phyloP scores from a whole-genome alignment of 2,888 invertebrate genomes.

The Ethmia dodecea region DNA sequence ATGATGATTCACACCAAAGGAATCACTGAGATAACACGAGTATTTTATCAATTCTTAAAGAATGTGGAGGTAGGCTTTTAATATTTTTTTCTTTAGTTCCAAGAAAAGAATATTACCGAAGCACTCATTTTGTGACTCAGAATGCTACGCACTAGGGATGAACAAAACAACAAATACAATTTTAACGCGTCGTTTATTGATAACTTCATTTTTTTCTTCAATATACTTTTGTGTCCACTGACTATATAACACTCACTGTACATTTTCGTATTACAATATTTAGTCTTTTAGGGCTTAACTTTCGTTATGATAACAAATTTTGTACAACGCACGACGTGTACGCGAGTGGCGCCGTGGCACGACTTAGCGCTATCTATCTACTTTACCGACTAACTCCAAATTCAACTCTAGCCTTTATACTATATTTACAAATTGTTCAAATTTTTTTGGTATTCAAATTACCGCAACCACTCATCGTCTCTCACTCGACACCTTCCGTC shows the following conservation, averaged over 20 bases:
- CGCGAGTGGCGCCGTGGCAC: slow-evolving; percentile 68
- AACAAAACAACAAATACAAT: slow-evolving; percentile 66
- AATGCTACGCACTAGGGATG: too few relatives aligned
- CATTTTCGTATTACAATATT: slow-evolving; percentile 76
- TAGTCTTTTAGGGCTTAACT: slow-evolving; percentile 72
- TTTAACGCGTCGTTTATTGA: slow-evolving; percentile 75
- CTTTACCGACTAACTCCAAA: slow-evolving; percentile 62
- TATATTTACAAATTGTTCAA: slow-evolving; percentile 77
- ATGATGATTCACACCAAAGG: too few relatives aligned
- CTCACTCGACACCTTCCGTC: slow-evolving; percentile 47
- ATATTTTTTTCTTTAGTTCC: too few relatives aligned
- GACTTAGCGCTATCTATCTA: slow-evolving; percentile 68
- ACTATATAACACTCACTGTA: slow-evolving; percentile 79
- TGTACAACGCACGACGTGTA: slow-evolving; percentile 74
- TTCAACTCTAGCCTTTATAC: slow-evolving; percentile 57
- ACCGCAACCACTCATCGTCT: slow-evolving; percentile 66
- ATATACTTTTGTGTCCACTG: slow-evolving; percentile 78
- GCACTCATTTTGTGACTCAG: too few relatives aligned
- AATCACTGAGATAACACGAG: too few relatives aligned
- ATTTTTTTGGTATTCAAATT: slow-evolving; percentile 77
- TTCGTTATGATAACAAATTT: slow-evolving; percentile 73
- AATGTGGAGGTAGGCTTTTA: too few relatives aligned
- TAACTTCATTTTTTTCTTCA: slow-evolving; percentile 73
- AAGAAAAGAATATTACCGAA: too few relatives aligned
- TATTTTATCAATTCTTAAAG: too few relatives aligned